Evolutionary conservation across 2,888 invertebrate genomes (phyloP).

Genomic region (Pseudoips prasinana): DNA sequence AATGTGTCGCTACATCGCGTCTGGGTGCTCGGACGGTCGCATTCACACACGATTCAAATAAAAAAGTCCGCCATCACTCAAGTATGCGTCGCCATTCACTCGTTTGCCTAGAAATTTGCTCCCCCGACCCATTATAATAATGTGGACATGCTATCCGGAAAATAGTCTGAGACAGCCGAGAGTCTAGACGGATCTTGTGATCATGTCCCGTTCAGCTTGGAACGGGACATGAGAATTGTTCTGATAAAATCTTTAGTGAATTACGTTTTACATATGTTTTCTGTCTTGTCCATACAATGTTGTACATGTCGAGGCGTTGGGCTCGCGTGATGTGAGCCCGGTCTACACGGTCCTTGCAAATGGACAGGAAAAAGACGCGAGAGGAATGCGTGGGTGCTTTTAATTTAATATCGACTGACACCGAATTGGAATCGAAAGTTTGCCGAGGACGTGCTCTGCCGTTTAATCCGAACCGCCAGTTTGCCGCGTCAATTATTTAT

Average conservation of each 20-base stretch:
- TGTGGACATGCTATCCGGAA: slow-evolving; percentile 47
- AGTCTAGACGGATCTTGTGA: slow-evolving; percentile 23
- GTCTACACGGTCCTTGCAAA: slow-evolving; percentile 79
- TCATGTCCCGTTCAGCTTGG: slow-evolving; percentile 3
- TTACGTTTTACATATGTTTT: slow-evolving; percentile 28
- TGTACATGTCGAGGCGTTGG: slow-evolving; percentile 40
- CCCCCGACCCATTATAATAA: slow-evolving; percentile 44
- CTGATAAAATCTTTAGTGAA: slow-evolving; percentile 27
- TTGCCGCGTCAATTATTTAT: slow-evolving; percentile 65
- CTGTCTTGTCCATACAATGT: slow-evolving; percentile 49
- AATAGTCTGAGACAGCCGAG: slow-evolving; percentile 9
- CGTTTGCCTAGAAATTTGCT: slow-evolving; percentile 73
- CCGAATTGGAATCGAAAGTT: slow-evolving; percentile 80
- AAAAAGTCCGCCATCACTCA: slow-evolving; percentile 81
- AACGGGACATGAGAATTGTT: slow-evolving; percentile 5
- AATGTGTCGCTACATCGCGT: slow-evolving; percentile 47
- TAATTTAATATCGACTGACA: slow-evolving; percentile 82
- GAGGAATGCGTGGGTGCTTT: slow-evolving; percentile 80
- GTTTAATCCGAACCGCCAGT: slow-evolving; percentile 58
- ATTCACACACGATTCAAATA: slow-evolving; percentile 82
- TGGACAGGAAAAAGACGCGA: slow-evolving; percentile 82
- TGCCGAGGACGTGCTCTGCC: slow-evolving; percentile 68
- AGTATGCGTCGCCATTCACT: slow-evolving; percentile 80
- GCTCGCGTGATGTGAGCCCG: slow-evolving; percentile 73
- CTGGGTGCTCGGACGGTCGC: slow-evolving; percentile 54